Evolutionary conservation across 2,113 vertebrate genomes (phyloP), one percentile per base, ranked within the genome.

Genomic region (Camelus bactrianus): DNA sequence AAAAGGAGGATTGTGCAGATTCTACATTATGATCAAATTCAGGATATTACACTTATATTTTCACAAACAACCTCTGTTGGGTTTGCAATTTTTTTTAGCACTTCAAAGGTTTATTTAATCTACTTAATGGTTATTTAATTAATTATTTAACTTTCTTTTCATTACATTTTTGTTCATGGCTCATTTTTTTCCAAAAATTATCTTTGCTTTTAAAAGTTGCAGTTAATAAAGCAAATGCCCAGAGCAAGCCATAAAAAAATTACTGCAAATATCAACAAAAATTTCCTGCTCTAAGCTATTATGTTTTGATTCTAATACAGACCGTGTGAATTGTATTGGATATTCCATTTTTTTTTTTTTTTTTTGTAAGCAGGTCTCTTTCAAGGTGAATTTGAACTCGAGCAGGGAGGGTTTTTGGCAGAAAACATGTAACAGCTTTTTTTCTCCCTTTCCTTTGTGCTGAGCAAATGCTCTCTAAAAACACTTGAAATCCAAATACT

Each of bases 181-280:
- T 95, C 60, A 95, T 86, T 79, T 94, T 73, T 73, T 91, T 94
- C 30, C 64, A 54, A 94, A 95, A 94, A 93, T 70, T 93, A 30
- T 22, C 19, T 46, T 77, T 95, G 38, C n/a, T 94, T 96, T 94
- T 83, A 81, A 93, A 69, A 97, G 4, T 48, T 12, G 11, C 15
- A 67, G 54, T 85, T 95, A 94, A 80, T 52, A 96, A 96, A 65
- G 52, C 10, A 97, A 94, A 93, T 58, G 13, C 32, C 50, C 38
- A 96, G 30, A 93, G 60, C 35, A 89, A 89, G 16, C 2, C 91
- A 1, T 73, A 91, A 96, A 79, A 76, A 77, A 12, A 38, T 73
- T 20, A 80, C 10, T 67, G 22, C 24, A 87, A 91, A 93, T 89
- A 96, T 56, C 0, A 81, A 75, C 82, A 52, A 84, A 80, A 94